Evolutionary conservation across 2,113 vertebrate species (phyloP).

Genomic region (Rutilus rutilus): DNA sequence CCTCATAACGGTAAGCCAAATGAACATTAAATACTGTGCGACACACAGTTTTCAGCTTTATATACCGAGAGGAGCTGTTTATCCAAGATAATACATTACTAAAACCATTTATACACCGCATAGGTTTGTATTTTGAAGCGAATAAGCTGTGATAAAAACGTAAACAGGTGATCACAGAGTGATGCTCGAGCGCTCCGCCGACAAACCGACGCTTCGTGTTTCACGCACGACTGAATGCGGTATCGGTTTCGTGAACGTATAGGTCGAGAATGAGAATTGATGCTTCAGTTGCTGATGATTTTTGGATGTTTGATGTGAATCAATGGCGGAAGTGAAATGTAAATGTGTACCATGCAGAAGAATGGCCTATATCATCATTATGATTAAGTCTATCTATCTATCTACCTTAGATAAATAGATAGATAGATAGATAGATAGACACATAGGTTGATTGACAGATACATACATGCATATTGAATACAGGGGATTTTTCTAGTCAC

Average conservation of each 20-base stretch:
- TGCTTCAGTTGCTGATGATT: not conserved
- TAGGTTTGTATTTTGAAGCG: not conserved
- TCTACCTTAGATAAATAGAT: too few species aligned
- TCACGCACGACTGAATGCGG: not conserved
- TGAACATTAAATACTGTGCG: not conserved
- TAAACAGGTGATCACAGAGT: constrained; percentile 48
- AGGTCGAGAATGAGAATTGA: not conserved
- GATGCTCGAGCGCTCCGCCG: not conserved
- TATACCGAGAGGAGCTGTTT: not conserved
- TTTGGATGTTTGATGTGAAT: not conserved
- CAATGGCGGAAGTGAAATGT: constrained; percentile 43
- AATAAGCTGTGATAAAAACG: not conserved
- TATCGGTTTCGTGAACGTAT: not conserved
- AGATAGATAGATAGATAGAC: too few species aligned
- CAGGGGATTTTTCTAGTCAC: not conserved
- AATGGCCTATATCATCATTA: not conserved
- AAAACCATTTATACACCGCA: not conserved
- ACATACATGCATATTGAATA: not conserved
- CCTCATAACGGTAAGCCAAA: constrained; percentile 72
- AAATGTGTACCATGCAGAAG: not conserved
- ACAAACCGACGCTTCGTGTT: constrained; percentile 6
- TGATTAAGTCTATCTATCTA: not conserved
- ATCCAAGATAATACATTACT: not conserved
- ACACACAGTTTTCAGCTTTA: not conserved
- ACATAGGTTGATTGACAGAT: not conserved